Percentiles rank a stretch among this genome's conserved stretches.
Conservation (phyloP, 2,888 invertebrate genomes). For the Galeopsomyia nigrocyanea region DNA sequence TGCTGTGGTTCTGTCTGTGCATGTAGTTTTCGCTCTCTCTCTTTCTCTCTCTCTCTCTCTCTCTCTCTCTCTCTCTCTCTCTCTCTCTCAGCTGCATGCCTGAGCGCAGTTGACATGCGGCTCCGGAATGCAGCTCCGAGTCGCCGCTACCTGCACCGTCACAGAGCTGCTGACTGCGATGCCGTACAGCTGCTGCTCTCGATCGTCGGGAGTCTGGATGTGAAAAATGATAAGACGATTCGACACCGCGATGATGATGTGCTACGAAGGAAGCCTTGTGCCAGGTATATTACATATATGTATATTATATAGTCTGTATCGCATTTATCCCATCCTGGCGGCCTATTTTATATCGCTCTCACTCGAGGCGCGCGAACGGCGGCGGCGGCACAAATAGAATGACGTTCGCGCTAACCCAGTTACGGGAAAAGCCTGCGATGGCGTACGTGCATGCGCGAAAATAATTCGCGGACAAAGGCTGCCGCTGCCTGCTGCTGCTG, state of each 20-base stretch:
- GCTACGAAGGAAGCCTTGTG: conserved; percentile 37
- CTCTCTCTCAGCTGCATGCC: neutral
- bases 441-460: too few species aligned
- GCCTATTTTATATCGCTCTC: too few species aligned
- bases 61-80: conserved; percentile 1
- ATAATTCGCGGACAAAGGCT: too few species aligned
- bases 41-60: neutral
- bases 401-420: too few species aligned
- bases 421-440: too few species aligned
- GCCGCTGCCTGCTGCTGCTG: too few species aligned
- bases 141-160: neutral
- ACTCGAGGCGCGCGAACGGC: too few species aligned
- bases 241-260: conserved; percentile 40
- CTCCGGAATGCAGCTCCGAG: conserved; percentile 16
- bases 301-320: too few species aligned
- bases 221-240: conserved; percentile 43
- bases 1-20: too few species aligned
- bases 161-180: neutral
- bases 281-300: conserved; percentile 34
- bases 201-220: conserved; percentile 3
- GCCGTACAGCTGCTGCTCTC: conserved; percentile 1
- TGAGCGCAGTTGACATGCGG: conserved; percentile 10
- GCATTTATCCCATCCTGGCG: neutral
- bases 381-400: too few species aligned
- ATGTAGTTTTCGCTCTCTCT: neutral